Evolutionary conservation across 2,888 invertebrate genomes (phyloP).

Genomic region (Brachyopa scutellaris): DNA sequence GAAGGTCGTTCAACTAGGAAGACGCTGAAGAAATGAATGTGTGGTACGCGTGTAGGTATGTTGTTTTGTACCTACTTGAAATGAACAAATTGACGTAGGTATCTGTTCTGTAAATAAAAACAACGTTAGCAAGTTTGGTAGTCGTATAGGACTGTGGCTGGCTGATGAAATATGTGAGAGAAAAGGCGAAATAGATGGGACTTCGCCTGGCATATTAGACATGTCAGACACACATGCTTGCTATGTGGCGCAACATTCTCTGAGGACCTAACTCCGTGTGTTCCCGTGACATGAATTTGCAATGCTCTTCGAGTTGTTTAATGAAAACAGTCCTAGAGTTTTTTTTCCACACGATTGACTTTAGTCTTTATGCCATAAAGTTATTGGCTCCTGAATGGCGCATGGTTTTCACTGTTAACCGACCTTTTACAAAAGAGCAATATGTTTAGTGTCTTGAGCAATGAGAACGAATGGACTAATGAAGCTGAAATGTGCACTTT

Average conservation of each 20-base stretch:
- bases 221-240: no score
- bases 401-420: no score
- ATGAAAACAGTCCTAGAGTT: background rate
- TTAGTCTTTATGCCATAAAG: no score
- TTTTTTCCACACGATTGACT: no score
- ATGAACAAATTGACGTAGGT: slow-evolving; percentile 57
- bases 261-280: background rate
- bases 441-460: no score
- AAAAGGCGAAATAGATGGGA: background rate
- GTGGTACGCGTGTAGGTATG: slow-evolving; percentile 68
- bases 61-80: slow-evolving; percentile 50
- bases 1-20: slow-evolving; percentile 71
- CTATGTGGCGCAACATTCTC: no score
- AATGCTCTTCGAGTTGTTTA: background rate
- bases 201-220: no score
- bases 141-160: slow-evolving; percentile 10
- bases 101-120: slow-evolving; percentile 39
- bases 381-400: no score
- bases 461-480: no score
- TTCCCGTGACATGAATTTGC: background rate
- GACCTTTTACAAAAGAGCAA: no score
- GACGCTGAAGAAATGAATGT: slow-evolving; percentile 52
- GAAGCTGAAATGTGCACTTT: no score
- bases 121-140: slow-evolving; percentile 13
- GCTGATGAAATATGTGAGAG: slow-evolving; percentile 24